Evolutionary conservation across 2,113 vertebrate species (phyloP).

Genomic region (Struthio camelus): DNA sequence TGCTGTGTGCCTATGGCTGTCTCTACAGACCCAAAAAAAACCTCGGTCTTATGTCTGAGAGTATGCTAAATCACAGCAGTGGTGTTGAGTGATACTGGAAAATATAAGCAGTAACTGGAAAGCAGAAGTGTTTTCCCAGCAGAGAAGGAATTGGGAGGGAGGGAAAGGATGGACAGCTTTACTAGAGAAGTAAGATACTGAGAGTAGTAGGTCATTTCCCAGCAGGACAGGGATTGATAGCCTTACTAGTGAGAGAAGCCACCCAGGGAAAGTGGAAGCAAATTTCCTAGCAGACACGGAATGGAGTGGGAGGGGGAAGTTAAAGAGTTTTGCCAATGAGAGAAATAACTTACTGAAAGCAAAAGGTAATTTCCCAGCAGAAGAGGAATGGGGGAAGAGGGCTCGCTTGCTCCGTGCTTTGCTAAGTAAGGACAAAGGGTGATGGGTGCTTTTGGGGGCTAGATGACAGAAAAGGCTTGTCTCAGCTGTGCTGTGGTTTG

Average conservation of each 20-base stretch:
- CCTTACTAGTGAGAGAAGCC: neutral
- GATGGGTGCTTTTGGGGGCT: neutral
- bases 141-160: neutral
- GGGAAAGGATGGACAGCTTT: too few relatives aligned
- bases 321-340: neutral
- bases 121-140: neutral
- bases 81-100: neutral
- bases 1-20: fast-evolving
- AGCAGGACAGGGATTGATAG: too few relatives aligned
- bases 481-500: neutral
- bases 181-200: neutral
- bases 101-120: fast-evolving
- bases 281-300: neutral
- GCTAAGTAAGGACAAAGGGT: neutral
- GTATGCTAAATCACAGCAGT: neutral
- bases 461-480: neutral
- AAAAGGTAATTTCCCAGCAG: neutral
- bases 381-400: neutral
- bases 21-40: neutral
- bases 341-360: too few relatives aligned
- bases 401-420: too few relatives aligned
- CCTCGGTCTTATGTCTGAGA: neutral
- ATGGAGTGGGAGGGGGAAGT: too few relatives aligned
- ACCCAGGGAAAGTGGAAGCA: too few relatives aligned
- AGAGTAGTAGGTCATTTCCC: neutral